phyloP scores from a whole-genome alignment of 2,888 invertebrate genomes.

The Apodemia mormo region DNA sequence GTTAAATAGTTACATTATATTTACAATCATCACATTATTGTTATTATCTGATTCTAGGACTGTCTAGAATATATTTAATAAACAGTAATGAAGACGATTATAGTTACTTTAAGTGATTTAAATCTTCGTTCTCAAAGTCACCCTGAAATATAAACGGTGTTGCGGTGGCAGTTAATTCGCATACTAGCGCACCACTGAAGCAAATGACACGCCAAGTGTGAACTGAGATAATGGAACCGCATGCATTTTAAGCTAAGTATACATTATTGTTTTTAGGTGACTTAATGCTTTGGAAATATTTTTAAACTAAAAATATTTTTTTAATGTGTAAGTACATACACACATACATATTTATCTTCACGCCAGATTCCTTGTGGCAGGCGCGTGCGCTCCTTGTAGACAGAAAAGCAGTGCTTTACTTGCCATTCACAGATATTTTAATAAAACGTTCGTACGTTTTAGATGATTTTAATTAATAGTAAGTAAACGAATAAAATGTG shows the following conservation, averaged over 20 bases:
- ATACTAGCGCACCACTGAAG: constrained; percentile 35
- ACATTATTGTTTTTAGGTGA: constrained; percentile 19
- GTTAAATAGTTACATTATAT: too few relatives aligned
- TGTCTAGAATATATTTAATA: too few relatives aligned
- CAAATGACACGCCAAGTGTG: constrained; percentile 39
- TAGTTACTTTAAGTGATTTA: not conserved
- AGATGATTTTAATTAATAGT: too few relatives aligned
- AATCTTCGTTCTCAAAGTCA: not conserved
- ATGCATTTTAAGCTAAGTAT: constrained; percentile 30
- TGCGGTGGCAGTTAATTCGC: constrained; percentile 38
- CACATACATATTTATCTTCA: too few relatives aligned
- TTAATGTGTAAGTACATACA: not conserved
- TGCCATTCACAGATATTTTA: too few relatives aligned
- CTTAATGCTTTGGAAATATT: not conserved
- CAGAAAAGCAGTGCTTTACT: too few relatives aligned
- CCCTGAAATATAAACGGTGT: constrained; percentile 28
- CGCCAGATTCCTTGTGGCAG: too few relatives aligned
- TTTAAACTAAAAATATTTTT: not conserved
- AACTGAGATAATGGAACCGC: constrained; percentile 37
- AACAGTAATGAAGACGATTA: not conserved
- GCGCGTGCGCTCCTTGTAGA: too few relatives aligned
- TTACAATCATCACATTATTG: too few relatives aligned
- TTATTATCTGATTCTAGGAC: too few relatives aligned
- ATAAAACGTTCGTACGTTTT: too few relatives aligned
- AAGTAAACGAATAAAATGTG: too few relatives aligned